These are phyloP conservation scores for Lepidurus couesii DNA, from an alignment of 1,140 invertebrate species.

Conservation along the genomic window DNA sequence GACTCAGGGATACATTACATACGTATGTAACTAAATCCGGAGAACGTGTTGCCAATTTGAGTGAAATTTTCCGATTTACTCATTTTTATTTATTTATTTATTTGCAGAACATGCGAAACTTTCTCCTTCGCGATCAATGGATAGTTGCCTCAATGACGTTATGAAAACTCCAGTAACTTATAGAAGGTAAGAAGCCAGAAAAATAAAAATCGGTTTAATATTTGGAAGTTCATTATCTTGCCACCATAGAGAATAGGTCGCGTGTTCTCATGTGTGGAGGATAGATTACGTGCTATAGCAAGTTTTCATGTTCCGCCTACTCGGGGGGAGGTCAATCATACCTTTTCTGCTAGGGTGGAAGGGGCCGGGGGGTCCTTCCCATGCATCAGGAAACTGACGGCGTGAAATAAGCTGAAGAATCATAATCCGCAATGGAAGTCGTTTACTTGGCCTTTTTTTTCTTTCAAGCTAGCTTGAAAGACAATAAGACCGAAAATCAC, in stretches of 20 bases:
- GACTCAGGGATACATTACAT: too few species aligned
- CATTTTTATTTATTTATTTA: constrained; percentile 27
- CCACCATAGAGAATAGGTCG: background rate
- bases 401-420: constrained; percentile 6
- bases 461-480: background rate
- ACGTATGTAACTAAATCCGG: too few species aligned
- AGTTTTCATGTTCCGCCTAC: background rate
- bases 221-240: background rate
- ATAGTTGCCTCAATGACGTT: constrained; percentile 42
- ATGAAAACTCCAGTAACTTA: constrained; percentile 33
- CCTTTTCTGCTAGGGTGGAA: background rate
- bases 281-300: constrained; percentile 9
- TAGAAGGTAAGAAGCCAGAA: constrained; percentile 28
- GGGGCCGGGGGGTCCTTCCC: background rate
- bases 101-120: constrained; percentile 42
- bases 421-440: background rate
- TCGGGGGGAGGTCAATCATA: background rate
- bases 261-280: constrained; percentile 1
- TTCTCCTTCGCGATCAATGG: constrained; percentile 50
- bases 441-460: background rate
- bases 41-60: too few species aligned
- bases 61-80: background rate
- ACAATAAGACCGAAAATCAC: background rate
- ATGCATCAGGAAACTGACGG: background rate
- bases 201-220: background rate